phyloP scores from a whole-genome alignment of 2,113 vertebrate genomes.

The Synchiropus splendidus region DNA sequence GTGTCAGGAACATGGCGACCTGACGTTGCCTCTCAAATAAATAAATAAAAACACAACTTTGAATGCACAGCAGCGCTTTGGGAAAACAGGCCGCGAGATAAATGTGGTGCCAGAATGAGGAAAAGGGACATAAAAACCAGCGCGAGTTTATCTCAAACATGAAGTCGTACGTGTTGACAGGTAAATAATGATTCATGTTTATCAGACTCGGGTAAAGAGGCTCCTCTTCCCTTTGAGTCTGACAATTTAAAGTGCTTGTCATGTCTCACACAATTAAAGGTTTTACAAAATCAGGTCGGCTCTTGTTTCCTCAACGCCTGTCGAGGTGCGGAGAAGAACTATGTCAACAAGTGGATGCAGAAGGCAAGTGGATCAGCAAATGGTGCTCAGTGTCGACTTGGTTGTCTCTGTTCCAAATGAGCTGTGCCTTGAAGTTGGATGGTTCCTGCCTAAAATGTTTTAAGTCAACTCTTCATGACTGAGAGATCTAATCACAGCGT shows the following conservation, averaged over 20 bases:
- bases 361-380: too few relatives aligned
- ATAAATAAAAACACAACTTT: conserved; percentile 8
- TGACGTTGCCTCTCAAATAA: conserved; percentile 24
- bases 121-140: neutral
- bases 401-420: too few relatives aligned
- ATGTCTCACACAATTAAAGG: conserved; percentile 18
- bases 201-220: conserved; percentile 23
- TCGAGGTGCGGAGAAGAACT: too few relatives aligned
- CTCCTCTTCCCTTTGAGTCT: conserved; percentile 28
- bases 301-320: too few relatives aligned
- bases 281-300: too few relatives aligned
- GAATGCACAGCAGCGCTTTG: conserved; percentile 18
- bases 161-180: conserved; percentile 25
- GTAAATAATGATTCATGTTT: conserved; percentile 45
- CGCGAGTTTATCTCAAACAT: conserved; percentile 26
- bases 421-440: too few relatives aligned
- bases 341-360: too few relatives aligned
- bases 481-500: too few relatives aligned
- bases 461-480: too few relatives aligned
- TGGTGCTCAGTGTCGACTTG: too few relatives aligned
- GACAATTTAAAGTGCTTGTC: conserved; percentile 36
- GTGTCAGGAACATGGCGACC: conserved; percentile 26
- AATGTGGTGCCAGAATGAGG: conserved; percentile 8
- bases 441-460: too few relatives aligned
- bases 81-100: conserved; percentile 18